Conservation (phyloP, 1,140 invertebrate species). For the Papilio dardanus region DNA sequence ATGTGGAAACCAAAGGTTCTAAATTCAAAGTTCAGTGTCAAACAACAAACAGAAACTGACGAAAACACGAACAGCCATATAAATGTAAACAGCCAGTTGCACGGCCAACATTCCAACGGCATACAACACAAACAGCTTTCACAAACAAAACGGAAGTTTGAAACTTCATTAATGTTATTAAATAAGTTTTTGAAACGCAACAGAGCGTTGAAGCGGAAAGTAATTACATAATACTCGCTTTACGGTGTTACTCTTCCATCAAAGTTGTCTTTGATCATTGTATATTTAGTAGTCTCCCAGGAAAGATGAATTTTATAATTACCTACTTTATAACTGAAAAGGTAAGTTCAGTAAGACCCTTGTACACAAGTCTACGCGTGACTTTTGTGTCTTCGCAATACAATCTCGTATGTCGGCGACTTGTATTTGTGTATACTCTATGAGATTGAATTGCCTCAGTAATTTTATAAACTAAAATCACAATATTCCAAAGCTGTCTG, state of each 20-base stretch:
- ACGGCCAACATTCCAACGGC: not conserved
- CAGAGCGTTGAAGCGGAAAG: slow-evolving; percentile 34
- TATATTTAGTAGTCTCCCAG: not conserved
- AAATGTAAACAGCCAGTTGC: slow-evolving; percentile 6
- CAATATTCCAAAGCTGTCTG: no score
- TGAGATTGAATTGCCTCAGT: no score
- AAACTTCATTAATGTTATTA: slow-evolving; percentile 38
- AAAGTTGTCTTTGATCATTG: slow-evolving; percentile 25
- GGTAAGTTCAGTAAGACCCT: no score
- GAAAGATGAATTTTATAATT: slow-evolving; percentile 8
- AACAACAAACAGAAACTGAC: slow-evolving; percentile 15
- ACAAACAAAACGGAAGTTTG: slow-evolving; percentile 28
- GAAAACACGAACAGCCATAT: not conserved
- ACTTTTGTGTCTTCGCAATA: no score
- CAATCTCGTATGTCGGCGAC: no score
- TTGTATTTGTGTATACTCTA: no score
- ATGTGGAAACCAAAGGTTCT: not conserved
- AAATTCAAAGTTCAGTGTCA: slow-evolving; percentile 3
- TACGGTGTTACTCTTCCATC: slow-evolving; percentile 7
- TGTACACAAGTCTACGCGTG: no score
- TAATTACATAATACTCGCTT: slow-evolving; percentile 32
- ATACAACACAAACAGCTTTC: slow-evolving; percentile 32
- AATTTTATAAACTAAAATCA: no score
- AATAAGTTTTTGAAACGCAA: slow-evolving; percentile 35
- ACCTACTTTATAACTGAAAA: not conserved